Base-by-base conservation (phyloP, 2,888 invertebrate species). In the Proisotoma minuta region DNA sequence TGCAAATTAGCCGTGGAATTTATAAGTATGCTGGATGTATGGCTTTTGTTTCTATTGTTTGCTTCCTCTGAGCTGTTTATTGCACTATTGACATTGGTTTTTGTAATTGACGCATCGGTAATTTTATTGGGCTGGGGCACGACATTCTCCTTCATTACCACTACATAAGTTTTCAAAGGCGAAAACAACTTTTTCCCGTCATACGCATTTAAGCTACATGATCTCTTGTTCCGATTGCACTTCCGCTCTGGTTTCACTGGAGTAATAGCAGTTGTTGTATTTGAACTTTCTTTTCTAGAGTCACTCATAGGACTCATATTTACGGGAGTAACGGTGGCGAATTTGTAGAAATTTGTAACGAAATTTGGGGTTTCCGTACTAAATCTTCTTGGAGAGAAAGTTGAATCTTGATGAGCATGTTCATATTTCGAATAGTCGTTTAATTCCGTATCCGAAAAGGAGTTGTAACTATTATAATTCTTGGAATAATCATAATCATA, bases 181-280 rank as follows among this genome's bases (percentile, higher is more conserved):
- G 73, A 73, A 54, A 71, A 73, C 18, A 73, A 48, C 23, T 64
- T 67, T 28, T 66, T 53, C 12, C 68, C 69, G 50, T 73, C 73
- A 40, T 73, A 73, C 0, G 73, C 63, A 64, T 73, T 73, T 12
- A 73, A 58, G 53, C 71, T 71, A n/a, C 68, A 59, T 2, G 73
- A 73, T 29, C 73, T 50, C 54, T 68, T 70, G 24, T 59, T 62
- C 29, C 56, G 63, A 39, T 66, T 65, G 3, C 24, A 58, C 26
- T 70, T 71, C 34, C 71, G 62, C 53, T 71, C 73, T 1, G 71
- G 71, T 47, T 71, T 71, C 39, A 65, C 62, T 2, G 71, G 73
- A 24, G 64, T 60, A 5, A 18, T 18, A 20, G 3, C 22, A 15
- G 34, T 34, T 34, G 34, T 34, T 15, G 34, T 10, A 34, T 8